Base-by-base conservation (phyloP, 2,888 invertebrate genomes). In the Mylabris sibirica region DNA sequence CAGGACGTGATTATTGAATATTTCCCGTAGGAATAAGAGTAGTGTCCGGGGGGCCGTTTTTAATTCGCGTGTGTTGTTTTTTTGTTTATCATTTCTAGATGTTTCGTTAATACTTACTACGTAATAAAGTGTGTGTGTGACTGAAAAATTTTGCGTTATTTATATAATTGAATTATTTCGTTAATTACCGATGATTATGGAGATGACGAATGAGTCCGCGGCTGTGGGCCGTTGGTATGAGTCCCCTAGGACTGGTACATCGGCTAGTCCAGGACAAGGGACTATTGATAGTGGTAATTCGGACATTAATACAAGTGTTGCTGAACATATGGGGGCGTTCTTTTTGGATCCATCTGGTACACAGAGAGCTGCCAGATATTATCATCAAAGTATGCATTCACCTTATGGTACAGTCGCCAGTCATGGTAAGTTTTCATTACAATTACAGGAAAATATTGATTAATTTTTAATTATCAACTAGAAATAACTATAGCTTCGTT, bases 371-470 rank as follows among this genome's bases (percentile, higher is more conserved):
- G 84, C 84, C 22, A 79, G 86, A 76, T 86, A 86, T 74, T 86
- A 86, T 78, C 86, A 86, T 74, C 86, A 86, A 78, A 85, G 84
- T 72, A 86, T 86, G 86, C 86, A 86, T 72, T 84, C 85, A 71
- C 84, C 85, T 20, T 86, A 86, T 74, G 85, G 85, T 66, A 80
- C 82, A 68, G 84, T 84, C 57, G 83, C 84, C 59, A 82, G 82
- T 71, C 86, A 86, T 70, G 86, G 86, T 86, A 79, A 85, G 85
- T 79, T 41, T 60, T 59, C 14, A 3, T 49, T 17, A 68, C 65
- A 26, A 68, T 30, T n/a, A n/a, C 3, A 4, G 5, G 30, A 8
- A 30, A 8, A 30, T 6, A 30, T 30, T 30, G 30, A 30, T 30
- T 30, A 30, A 30, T 30, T 30, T 30, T 30, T 30, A 30, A 30